Conservation (phyloP, 2,888 invertebrate species). For the Charanyca ferruginea region DNA sequence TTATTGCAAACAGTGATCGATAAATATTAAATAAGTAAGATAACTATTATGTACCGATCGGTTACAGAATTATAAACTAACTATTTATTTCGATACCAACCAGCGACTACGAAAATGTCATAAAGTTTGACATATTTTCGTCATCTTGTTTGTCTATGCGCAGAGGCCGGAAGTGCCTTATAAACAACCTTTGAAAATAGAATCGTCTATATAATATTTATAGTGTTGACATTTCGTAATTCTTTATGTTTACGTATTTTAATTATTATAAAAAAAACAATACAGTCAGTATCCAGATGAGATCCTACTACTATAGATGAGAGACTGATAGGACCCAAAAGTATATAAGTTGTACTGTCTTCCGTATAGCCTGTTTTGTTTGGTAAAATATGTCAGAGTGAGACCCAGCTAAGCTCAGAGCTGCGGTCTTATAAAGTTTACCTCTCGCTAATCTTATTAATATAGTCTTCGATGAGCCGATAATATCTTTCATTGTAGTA, state of each 20-base stretch:
- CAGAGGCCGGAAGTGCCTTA: slow-evolving; percentile 27
- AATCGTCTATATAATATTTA: slow-evolving; percentile 27
- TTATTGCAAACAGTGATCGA: slow-evolving; percentile 29
- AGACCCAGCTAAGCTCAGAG: no score
- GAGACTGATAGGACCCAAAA: no score
- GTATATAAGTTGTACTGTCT: no score
- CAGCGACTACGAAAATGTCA: slow-evolving; percentile 6
- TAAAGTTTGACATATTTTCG: slow-evolving; percentile 37
- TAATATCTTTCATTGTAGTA: no score
- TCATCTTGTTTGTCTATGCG: slow-evolving; percentile 9
- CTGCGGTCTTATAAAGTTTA: no score
- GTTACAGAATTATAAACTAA: neutral
- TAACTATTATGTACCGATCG: neutral
- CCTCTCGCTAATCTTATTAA: no score
- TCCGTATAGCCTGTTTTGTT: neutral
- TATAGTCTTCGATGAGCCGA: no score
- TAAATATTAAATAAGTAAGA: neutral
- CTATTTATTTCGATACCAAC: neutral
- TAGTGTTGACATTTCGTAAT: slow-evolving; percentile 11
- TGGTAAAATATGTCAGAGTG: neutral
- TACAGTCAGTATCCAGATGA: no score
- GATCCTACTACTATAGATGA: no score
- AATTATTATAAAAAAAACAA: no score
- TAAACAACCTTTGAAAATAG: slow-evolving; percentile 43
- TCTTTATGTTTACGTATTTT: slow-evolving; percentile 7